Conservation (phyloP, 2,797 vertebrate genomes). For the Spatula clypeata region DNA sequence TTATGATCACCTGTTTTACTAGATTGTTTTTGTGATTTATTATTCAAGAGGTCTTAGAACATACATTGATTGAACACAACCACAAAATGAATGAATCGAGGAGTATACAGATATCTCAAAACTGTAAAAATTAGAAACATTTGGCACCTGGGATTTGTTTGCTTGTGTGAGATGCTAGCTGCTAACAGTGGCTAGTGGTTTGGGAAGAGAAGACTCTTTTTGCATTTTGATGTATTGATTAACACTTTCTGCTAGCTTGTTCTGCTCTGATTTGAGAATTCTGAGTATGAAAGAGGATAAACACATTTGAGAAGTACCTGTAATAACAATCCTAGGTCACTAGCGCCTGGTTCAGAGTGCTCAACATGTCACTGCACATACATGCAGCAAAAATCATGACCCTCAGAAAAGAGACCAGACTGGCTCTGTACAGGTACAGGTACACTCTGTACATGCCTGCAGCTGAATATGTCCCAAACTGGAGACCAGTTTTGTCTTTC, state of each 20-base stretch:
- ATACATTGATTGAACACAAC: background rate
- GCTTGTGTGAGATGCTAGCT: background rate
- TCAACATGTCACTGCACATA: accelerated
- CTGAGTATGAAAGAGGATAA: background rate
- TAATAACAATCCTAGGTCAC: background rate
- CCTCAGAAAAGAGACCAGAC: background rate
- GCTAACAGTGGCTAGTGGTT: background rate
- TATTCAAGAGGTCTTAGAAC: background rate
- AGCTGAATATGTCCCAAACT: background rate
- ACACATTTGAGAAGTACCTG: background rate
- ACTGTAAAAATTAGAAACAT: background rate
- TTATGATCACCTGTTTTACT: background rate
- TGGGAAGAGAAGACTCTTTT: background rate
- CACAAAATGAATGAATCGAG: background rate
- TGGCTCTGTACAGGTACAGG: background rate
- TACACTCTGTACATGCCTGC: background rate
- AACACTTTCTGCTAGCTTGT: background rate
- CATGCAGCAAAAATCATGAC: background rate
- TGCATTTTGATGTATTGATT: background rate
- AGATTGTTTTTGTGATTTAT: background rate
- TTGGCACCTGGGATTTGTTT: background rate
- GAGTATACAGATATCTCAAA: background rate
- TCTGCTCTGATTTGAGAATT: background rate
- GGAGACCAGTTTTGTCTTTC: background rate
- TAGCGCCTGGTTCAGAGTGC: background rate